phyloP scores from a whole-genome alignment of 2,888 invertebrate species.

The Cheilosia vulpina region DNA sequence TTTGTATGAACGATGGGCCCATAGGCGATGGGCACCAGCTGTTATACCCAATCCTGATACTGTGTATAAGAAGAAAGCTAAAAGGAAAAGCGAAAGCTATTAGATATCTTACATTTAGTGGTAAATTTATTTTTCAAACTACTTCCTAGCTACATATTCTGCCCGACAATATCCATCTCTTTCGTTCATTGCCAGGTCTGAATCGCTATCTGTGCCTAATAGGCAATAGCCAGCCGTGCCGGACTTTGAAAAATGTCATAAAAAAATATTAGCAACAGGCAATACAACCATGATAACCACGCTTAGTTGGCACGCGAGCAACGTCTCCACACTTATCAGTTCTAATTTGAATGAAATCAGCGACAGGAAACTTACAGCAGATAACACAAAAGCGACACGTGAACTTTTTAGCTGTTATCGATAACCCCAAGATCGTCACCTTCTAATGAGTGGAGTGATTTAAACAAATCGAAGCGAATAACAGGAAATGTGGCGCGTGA shows the following conservation, averaged over 20 bases:
- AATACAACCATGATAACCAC: background rate
- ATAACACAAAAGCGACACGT: constrained; percentile 29
- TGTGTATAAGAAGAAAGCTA: constrained; percentile 90
- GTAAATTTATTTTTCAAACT: background rate
- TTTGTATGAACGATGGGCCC: constrained; percentile 98
- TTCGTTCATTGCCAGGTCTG: background rate
- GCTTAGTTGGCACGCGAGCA: constrained; percentile 52
- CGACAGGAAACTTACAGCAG: constrained; percentile 3
- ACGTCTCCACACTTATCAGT: constrained; percentile 18
- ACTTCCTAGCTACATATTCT: background rate
- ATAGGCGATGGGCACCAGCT: constrained; percentile 97
- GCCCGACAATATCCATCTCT: no score
- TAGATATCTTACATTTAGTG: background rate
- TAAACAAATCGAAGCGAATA: background rate
- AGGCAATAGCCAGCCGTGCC: background rate
- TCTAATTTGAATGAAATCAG: constrained; percentile 7
- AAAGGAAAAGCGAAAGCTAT: constrained; percentile 75
- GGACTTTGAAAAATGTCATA: background rate
- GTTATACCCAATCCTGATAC: constrained; percentile 95
- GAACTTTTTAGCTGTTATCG: background rate
- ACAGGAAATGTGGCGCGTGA: constrained; percentile 20
- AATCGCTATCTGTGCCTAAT: background rate
- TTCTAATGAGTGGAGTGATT: background rate
- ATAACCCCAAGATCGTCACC: constrained; percentile 16
- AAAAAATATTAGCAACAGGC: background rate